Base-by-base conservation (phyloP, 2,113 vertebrate species). In the Colinus virginianus region DNA sequence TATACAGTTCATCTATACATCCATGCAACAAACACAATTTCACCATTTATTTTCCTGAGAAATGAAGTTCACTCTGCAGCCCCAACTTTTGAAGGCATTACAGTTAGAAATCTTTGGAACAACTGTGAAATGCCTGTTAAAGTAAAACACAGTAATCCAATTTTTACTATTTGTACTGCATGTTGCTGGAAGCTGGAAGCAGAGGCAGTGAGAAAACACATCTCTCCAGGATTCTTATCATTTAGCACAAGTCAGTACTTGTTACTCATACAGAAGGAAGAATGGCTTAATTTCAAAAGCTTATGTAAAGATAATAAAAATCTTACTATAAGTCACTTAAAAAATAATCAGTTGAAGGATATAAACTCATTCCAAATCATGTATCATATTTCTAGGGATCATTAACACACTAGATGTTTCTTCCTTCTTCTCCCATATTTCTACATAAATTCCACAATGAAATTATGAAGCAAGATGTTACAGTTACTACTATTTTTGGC, bases 301-400 rank as follows among this genome's bases (percentile, higher is more conserved):
- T 34, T 77, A 62, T 36, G 30, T 67, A 62, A 71, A 82, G 23
- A 79, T 69, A 79, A 87, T 49, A 94, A 78, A 69, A 69, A 82
- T 79, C 63, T 69, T 69, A 55, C 32, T 32, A 82, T 78, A 91
- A 89, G 77, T 91, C 34, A 83, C 49, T 46, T 67, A 3, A 87
- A 63, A 87, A n/a, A 84, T 89, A 89, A 87, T 94, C 84, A 87
- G 87, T 91, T 87, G 90, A 85, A 43, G 38, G 49, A 55, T 36
- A 83, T 53, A 94, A 93, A 68, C 56, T 42, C 76, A 85, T 19
- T 93, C 71, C 85, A 93, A 93, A 85, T 85, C 34, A 87, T 83
- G 49, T 63, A 40, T 28, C 12, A 58, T 11, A 6, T 88, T 91
- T 90, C 61, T 46, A 77, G 72, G 12, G n/a, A 77, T 70, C 68